Conservation (phyloP, 1,140 invertebrate genomes). For the Mylabris phalerata region DNA sequence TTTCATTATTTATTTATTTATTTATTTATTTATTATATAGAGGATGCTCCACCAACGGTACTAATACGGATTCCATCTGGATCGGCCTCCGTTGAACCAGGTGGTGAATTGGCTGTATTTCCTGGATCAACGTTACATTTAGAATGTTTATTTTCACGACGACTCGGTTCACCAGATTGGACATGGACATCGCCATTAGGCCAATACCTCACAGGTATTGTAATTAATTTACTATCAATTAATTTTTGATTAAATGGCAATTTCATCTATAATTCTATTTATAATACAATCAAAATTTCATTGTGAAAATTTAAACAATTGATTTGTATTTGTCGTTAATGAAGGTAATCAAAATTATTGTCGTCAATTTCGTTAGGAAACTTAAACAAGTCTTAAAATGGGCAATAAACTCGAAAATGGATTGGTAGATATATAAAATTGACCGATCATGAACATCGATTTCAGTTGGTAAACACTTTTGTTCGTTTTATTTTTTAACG, state of each 20-base stretch:
- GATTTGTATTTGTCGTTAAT: too few species aligned
- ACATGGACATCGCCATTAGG: constrained; percentile 76
- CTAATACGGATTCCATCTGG: constrained; percentile 70
- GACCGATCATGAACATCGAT: too few species aligned
- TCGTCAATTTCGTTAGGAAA: too few species aligned
- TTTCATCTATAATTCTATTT: neutral
- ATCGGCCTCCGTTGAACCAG: constrained; percentile 70
- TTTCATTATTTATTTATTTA: too few species aligned
- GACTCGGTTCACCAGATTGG: constrained; percentile 76
- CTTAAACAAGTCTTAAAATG: too few species aligned
- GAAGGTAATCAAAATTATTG: too few species aligned
- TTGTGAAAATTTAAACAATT: too few species aligned
- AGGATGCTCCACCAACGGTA: constrained; percentile 77
- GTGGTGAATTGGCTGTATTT: constrained; percentile 69
- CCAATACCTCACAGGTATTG: constrained; percentile 64
- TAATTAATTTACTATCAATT: constrained; percentile 23
- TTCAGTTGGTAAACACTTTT: too few species aligned
- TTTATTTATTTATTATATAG: constrained; percentile 40
- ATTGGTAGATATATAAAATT: too few species aligned
- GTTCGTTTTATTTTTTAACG: too few species aligned
- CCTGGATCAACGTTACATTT: constrained; percentile 77
- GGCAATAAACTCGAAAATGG: too few species aligned
- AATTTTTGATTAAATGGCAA: neutral
- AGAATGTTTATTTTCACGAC: constrained; percentile 71
- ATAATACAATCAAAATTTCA: too few species aligned